Percentiles rank a stretch among this genome's conserved stretches.
These are phyloP conservation scores for Paragorgia papillata DNA, from an alignment of 92 coral and sea anemone genomes.

Conservation along the genomic window DNA sequence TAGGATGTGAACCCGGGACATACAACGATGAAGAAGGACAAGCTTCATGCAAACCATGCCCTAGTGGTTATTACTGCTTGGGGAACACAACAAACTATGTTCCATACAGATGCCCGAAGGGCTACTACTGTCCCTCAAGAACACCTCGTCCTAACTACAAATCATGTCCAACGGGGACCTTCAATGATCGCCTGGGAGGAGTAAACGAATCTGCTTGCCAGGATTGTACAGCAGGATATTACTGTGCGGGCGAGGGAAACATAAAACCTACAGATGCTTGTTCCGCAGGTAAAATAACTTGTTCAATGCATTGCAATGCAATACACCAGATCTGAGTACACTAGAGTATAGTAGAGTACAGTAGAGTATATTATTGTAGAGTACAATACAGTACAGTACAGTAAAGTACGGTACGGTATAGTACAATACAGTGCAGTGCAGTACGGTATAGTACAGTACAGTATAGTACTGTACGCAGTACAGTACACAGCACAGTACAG, in stretches of 20 bases:
- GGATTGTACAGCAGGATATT: conserved; percentile 75
- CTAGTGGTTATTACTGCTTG: conserved; percentile 88
- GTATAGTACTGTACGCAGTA: no score
- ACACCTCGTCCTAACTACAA: conserved; percentile 73
- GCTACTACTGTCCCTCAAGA: conserved; percentile 73
- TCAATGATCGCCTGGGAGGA: conserved; percentile 78
- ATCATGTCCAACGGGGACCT: conserved; percentile 85
- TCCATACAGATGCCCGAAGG: conserved; percentile 78
- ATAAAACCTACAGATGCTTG: conserved; percentile 80
- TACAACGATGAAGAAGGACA: conserved; percentile 86
- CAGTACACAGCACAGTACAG: no score
- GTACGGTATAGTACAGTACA: no score
- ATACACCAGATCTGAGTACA: no score
- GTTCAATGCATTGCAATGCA: no score
- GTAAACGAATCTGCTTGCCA: conserved; percentile 77
- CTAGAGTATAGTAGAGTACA: no score
- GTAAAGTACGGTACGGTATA: no score
- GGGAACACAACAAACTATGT: conserved; percentile 77
- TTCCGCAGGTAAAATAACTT: conserved; percentile 43
- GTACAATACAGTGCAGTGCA: no score
- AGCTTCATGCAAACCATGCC: conserved; percentile 71
- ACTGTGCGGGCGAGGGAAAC: conserved; percentile 85
- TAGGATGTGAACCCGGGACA: conserved; percentile 89
- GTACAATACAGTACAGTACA: no score
- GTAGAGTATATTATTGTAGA: no score